These are phyloP conservation scores for Deilephila elpenor DNA, from an alignment of 2,888 invertebrate species.

Conservation along the genomic window DNA sequence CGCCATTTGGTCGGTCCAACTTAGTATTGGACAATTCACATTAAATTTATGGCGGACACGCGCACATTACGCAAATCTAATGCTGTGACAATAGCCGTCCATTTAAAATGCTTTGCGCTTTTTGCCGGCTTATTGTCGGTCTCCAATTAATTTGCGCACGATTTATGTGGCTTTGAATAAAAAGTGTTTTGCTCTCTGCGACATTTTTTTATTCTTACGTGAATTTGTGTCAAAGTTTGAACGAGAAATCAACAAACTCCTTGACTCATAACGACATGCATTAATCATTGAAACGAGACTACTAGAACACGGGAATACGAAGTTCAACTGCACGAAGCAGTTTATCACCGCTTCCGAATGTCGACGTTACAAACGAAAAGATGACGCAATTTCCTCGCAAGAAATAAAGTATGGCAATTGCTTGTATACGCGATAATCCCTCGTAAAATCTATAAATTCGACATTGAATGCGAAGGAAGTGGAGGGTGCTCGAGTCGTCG, in stretches of 20 bases:
- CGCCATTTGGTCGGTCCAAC: slow-evolving; percentile 76
- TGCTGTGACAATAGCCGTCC: slow-evolving; percentile 17
- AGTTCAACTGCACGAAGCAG: slow-evolving; percentile 1
- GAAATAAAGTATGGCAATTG: slow-evolving; percentile 79
- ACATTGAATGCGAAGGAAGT: slow-evolving; percentile 67
- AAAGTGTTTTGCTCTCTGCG: not conserved
- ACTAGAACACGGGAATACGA: not conserved
- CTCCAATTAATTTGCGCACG: not conserved
- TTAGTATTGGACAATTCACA: slow-evolving; percentile 78
- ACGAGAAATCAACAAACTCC: not conserved
- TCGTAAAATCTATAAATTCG: slow-evolving; percentile 82
- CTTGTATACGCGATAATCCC: slow-evolving; percentile 79
- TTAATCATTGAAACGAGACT: not conserved
- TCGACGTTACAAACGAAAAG: slow-evolving; percentile 54
- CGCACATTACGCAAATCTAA: not conserved
- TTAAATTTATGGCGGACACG: slow-evolving; percentile 56
- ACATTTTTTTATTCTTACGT: not conserved
- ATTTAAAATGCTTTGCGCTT: slow-evolving; percentile 8
- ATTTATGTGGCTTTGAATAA: not conserved
- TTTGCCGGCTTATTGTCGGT: not conserved
- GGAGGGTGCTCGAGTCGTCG: slow-evolving; percentile 63
- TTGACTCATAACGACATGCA: not conserved
- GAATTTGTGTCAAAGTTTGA: not conserved
- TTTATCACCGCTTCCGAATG: slow-evolving; percentile 32
- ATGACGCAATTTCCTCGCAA: slow-evolving; percentile 77